These are phyloP conservation scores for Lordiphosa clarofinis DNA, from an alignment of 1,140 invertebrate species.

Conservation along the genomic window DNA sequence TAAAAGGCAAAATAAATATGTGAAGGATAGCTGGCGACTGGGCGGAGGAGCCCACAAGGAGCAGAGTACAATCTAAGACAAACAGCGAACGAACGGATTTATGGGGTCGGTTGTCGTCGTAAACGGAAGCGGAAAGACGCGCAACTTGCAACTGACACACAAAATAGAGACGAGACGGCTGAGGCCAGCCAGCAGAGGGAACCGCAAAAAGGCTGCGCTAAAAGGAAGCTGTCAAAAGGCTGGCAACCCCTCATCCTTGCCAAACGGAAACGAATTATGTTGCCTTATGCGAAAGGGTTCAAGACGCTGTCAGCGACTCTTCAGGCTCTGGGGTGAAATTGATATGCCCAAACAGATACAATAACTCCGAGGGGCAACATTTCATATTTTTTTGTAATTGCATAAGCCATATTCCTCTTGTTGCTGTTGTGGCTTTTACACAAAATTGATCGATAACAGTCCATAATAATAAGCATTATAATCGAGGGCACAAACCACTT, in stretches of 20 bases:
- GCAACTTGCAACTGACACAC: slow-evolving; percentile 61
- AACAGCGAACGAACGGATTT: slow-evolving; percentile 56
- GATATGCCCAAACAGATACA: slow-evolving; percentile 43
- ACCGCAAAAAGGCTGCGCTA: slow-evolving; percentile 39
- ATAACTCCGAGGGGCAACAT: slow-evolving; percentile 9
- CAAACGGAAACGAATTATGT: slow-evolving; percentile 70
- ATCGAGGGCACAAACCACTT: slow-evolving; percentile 4
- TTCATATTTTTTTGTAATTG: slow-evolving; percentile 5
- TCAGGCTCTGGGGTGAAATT: slow-evolving; percentile 51
- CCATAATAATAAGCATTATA: slow-evolving; percentile 15
- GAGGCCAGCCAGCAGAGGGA: slow-evolving; percentile 7
- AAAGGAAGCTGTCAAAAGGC: slow-evolving; percentile 64
- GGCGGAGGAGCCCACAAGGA: not conserved
- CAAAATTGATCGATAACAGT: slow-evolving; percentile 12
- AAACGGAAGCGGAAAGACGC: slow-evolving; percentile 71
- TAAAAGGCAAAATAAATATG: slow-evolving; percentile 61
- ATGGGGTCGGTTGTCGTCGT: slow-evolving; percentile 40
- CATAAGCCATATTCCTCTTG: no score
- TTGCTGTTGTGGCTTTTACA: no score
- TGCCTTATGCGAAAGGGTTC: slow-evolving; percentile 59
- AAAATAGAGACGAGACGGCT: slow-evolving; percentile 20
- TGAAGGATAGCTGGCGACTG: slow-evolving; percentile 46
- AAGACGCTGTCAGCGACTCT: slow-evolving; percentile 27
- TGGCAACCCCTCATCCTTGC: slow-evolving; percentile 49
- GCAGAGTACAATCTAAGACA: slow-evolving; percentile 55